Evolutionary conservation across 2,113 vertebrate genomes (phyloP), one percentile per base, ranked within the genome.

Genomic region (Engystomops pustulosus): DNA sequence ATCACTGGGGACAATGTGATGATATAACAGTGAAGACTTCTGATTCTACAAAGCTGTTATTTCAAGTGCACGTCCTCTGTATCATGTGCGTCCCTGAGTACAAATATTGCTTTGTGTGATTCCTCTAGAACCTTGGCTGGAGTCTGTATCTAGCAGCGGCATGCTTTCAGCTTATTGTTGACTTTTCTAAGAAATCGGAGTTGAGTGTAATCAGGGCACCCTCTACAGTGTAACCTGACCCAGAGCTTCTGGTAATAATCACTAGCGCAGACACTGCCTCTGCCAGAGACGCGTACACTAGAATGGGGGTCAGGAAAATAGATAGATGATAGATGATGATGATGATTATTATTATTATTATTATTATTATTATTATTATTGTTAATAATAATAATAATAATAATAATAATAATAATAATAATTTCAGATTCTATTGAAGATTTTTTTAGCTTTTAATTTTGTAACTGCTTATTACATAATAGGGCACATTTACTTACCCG

Each of bases 221-320:
- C 80, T 44, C 80, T 71, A 7, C 67, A 25, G 10, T 53, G 79
- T 51, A 41, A 69, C 67, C 67, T 23, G 36, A 38, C 14, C 67
- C 55, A 3, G 55, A 60, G 55, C 55, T 0, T 25, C 55, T 25
- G 55, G 12, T 27, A 55, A 23, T 55, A 27, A 25, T 60, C 55
- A 60, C 55, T 27, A n/a, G n/a, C n/a, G n/a, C 55, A 60, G 55
- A 60, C 55, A 12, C 1, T 8, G 53, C 53, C 11, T 5, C n/a
- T 1, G 53, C 44, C 2, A 6, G 4, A 23, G 53, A 10, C n/a
- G n/a, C n/a, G n/a, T n/a, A n/a, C n/a, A n/a, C 53, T 55, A n/a
- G n/a, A 23, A 9, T 55, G n/a, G n/a, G n/a, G n/a, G n/a, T n/a
- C n/a, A n/a, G n/a, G n/a, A n/a, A n/a, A n/a, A n/a, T n/a, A n/a